Conservation (phyloP, 2,113 vertebrate genomes). For the Coptodon bakossiorum region DNA sequence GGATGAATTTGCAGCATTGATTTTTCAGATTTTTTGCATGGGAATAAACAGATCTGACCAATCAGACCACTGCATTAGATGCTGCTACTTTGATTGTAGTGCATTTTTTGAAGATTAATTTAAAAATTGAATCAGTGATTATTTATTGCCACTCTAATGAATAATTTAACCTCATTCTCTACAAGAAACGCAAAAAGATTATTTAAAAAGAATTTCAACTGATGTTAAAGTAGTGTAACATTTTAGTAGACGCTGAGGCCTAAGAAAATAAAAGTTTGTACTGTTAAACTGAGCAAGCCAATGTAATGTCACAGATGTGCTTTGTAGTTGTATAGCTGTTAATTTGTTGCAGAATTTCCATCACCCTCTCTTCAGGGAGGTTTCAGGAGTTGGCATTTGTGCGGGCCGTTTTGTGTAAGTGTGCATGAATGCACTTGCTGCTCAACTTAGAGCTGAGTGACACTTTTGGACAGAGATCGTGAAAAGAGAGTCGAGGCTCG, state of each 20-base stretch:
- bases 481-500: constrained; percentile 38
- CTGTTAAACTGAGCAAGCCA: neutral
- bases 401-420: neutral
- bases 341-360: neutral
- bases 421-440: constrained; percentile 6
- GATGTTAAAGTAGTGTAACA: neutral
- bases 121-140: neutral
- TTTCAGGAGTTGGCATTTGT: constrained; percentile 14
- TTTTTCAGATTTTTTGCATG: neutral
- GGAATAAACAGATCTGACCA: neutral
- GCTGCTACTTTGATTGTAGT: neutral
- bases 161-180: neutral
- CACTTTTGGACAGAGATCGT: constrained; percentile 47
- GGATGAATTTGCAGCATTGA: neutral
- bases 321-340: neutral
- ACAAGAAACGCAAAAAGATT: neutral
- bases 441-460: constrained; percentile 50
- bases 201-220: neutral
- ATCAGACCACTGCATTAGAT: neutral
- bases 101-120: neutral
- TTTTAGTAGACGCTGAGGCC: neutral
- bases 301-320: neutral
- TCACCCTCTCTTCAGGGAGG: neutral
- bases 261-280: neutral
- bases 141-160: neutral